Evolutionary conservation across 2,113 vertebrate genomes (phyloP), one percentile per base, ranked within the genome.

Genomic region (Bungarus multicinctus): DNA sequence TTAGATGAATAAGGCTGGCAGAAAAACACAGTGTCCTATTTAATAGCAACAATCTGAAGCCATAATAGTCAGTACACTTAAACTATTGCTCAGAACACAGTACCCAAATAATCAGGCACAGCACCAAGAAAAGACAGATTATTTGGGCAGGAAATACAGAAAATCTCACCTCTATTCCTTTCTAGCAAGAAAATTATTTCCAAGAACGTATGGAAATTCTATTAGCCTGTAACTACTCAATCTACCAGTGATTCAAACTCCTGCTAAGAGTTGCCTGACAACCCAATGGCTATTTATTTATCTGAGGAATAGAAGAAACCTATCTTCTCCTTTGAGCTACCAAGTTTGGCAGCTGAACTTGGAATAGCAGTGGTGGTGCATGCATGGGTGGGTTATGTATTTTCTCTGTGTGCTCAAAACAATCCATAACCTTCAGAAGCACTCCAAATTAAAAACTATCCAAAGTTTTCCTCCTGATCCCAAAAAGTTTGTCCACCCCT

Each of bases 1-100:
- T 94, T 95, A 95, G 94, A 95, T 94, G 95, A 96, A 96, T 97
- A 92, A 96, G 96, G 94, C 86, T 89, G 95, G 91, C 93, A 94
- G 95, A 93, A 96, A 96, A 94, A 39, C 87, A 92, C 87, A 92
- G 90, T 93, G 96, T 94, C 95, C 95, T 93, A 89, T 95, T 92
- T 64, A 43, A 86, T 91, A 74, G 89, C 92, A 88, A 95, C 93
- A 92, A 81, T 91, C 87, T 92, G 85, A 89, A 4, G 54, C 0
- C 0, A 14, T 94, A 90, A 91, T 96, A 94, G 94, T 0, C 34
- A 54, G 2, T 52, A 87, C 94, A 92, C 92, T n/a, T 58, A 57
- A 93, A 25, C 3, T 60, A 6, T 18, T 30, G 92, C 93, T 95
- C 91, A 93, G 3, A 92, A 85, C 88, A 25, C 1, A 85, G 74